These are phyloP conservation scores for Potamarius usumacintae DNA, from an alignment of 2,113 vertebrate species.

Conservation along the genomic window DNA sequence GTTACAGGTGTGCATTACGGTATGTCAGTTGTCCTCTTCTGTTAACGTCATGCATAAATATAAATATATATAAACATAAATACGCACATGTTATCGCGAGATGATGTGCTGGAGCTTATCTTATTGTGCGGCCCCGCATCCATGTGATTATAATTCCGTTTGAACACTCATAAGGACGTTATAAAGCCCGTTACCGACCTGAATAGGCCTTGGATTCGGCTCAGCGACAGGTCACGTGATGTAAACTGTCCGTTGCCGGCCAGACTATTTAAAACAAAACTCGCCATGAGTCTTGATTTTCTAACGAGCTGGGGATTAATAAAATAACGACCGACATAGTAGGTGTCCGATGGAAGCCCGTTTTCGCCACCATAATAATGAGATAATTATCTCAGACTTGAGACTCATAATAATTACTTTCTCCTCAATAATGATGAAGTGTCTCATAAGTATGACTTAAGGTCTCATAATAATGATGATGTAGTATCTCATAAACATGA, in stretches of 20 bases:
- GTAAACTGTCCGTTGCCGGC: conserved; percentile 1
- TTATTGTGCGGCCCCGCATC: background rate
- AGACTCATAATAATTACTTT: too few relatives aligned
- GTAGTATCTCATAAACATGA: too few relatives aligned
- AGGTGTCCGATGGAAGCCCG: too few relatives aligned
- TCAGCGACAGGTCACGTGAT: conserved; percentile 17
- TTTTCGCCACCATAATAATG: too few relatives aligned
- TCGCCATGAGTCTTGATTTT: background rate
- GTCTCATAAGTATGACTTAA: too few relatives aligned
- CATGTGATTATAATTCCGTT: background rate
- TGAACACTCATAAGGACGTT: background rate
- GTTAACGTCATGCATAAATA: background rate
- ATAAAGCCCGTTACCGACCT: background rate
- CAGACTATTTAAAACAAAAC: conserved; percentile 4
- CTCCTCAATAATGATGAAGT: too few relatives aligned
- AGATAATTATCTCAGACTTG: too few relatives aligned
- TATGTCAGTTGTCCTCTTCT: background rate
- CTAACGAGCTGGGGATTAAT: background rate
- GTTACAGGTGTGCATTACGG: conserved; percentile 53
- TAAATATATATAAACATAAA: background rate
- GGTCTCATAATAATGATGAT: too few relatives aligned
- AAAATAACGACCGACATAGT: background rate
- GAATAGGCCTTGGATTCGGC: background rate
- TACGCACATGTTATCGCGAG: background rate
- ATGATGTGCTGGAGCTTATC: background rate